A percentile compares a stretch with the other conserved stretches of the same genome.
Evolutionary conservation across 2,113 vertebrate species (phyloP).

Genomic region (Calyptommatus sinebrachiatus): DNA sequence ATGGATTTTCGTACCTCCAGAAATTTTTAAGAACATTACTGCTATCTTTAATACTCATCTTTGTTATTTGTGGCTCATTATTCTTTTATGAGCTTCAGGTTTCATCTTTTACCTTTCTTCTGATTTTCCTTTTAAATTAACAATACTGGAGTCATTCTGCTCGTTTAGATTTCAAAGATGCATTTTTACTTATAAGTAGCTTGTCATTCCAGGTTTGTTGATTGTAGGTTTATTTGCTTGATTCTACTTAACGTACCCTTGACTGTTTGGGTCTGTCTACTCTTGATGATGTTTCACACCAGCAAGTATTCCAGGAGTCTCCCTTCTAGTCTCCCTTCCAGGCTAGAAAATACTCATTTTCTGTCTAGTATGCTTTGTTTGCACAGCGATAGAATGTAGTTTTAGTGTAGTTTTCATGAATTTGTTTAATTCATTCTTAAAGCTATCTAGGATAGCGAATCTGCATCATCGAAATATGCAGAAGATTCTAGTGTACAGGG

Average conservation of each 20-base stretch:
- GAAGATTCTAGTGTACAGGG: too few species aligned
- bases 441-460: too few species aligned
- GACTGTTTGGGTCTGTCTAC: not conserved
- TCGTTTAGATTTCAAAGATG: slow-evolving; percentile 60
- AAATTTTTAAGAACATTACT: slow-evolving; percentile 35
- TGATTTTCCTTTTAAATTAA: slow-evolving; percentile 61
- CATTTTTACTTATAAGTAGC: slow-evolving; percentile 63
- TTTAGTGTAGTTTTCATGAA: too few species aligned
- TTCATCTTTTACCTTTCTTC: slow-evolving; percentile 53
- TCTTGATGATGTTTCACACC: too few species aligned
- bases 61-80: slow-evolving; percentile 56
- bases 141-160: slow-evolving; percentile 52
- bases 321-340: too few species aligned
- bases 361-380: too few species aligned
- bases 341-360: too few species aligned
- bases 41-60: slow-evolving; percentile 49
- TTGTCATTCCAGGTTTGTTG: slow-evolving; percentile 63
- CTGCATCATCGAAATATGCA: too few species aligned
- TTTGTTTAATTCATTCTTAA: too few species aligned
- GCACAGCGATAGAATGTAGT: too few species aligned
- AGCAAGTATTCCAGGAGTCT: too few species aligned
- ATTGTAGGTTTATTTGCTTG: slow-evolving; percentile 58
- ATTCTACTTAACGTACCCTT: slow-evolving; percentile 61
- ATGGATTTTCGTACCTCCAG: slow-evolving; percentile 34
- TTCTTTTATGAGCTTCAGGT: slow-evolving; percentile 42